Conservation (phyloP, 2,888 invertebrate species). For the Graphium colonna region DNA sequence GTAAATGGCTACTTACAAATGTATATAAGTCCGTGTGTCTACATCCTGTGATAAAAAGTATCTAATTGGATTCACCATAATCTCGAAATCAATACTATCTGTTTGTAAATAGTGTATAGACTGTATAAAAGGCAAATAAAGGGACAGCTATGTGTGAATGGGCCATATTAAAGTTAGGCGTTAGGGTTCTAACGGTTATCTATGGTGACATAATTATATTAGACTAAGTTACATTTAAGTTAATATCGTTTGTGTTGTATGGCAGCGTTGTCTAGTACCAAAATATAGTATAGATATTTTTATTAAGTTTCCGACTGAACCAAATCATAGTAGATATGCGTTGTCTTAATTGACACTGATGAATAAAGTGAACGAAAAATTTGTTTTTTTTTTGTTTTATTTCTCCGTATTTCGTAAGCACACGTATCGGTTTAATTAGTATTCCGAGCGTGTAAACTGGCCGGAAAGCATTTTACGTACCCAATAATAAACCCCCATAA, state of each 20-base stretch:
- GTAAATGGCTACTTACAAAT: neutral
- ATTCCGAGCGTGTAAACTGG: no score
- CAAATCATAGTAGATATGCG: slow-evolving; percentile 68
- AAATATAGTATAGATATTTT: slow-evolving; percentile 67
- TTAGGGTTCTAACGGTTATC: slow-evolving; percentile 41
- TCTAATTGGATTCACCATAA: slow-evolving; percentile 2
- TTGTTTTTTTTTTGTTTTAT: slow-evolving; percentile 35
- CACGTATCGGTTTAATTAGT: no score
- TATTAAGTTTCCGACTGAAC: slow-evolving; percentile 79
- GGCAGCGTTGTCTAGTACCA: slow-evolving; percentile 64
- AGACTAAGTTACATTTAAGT: slow-evolving; percentile 22
- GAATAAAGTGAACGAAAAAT: slow-evolving; percentile 58
- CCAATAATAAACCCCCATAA: no score
- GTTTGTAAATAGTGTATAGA: slow-evolving; percentile 23
- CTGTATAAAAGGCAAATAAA: slow-evolving; percentile 15
- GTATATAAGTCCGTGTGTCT: neutral
- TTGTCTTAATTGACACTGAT: slow-evolving; percentile 69
- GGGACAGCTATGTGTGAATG: slow-evolving; percentile 46
- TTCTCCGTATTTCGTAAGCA: no score
- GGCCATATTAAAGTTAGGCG: slow-evolving; percentile 60
- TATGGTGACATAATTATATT: slow-evolving; percentile 30
- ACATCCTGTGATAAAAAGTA: slow-evolving; percentile 12
- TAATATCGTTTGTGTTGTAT: slow-evolving; percentile 38
- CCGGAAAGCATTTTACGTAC: no score
- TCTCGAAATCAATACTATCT: slow-evolving; percentile 1